phyloP scores from a whole-genome alignment of 1,140 invertebrate species.

The Cotesia glomerata region DNA sequence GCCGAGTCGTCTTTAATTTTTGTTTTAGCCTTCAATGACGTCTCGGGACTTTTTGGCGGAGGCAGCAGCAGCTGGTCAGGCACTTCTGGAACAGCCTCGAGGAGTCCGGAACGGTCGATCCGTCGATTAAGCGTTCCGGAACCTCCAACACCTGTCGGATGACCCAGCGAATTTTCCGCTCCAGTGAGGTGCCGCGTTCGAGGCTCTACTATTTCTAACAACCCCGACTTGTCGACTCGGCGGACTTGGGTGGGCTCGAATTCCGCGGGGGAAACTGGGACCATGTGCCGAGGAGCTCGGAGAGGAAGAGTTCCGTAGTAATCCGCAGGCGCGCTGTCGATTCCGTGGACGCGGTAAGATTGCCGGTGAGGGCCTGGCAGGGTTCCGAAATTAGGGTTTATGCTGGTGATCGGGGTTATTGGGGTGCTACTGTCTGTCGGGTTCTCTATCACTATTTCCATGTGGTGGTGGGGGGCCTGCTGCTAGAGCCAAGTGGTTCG shows the following conservation, averaged over 20 bases:
- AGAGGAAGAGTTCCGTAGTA: constrained; percentile 36
- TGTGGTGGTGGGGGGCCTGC: constrained; percentile 55
- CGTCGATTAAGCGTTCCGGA: constrained; percentile 37
- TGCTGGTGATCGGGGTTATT: constrained; percentile 20
- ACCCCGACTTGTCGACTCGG: constrained; percentile 53
- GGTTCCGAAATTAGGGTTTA: constrained; percentile 25
- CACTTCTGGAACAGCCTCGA: constrained; percentile 54
- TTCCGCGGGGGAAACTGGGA: constrained; percentile 10
- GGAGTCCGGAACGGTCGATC: constrained; percentile 44
- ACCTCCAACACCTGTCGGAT: constrained; percentile 16
- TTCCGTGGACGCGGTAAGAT: constrained; percentile 13
- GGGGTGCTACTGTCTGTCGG: constrained; percentile 33
- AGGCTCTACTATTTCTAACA: constrained; percentile 50
- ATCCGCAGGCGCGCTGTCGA: constrained; percentile 5
- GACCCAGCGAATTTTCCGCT: constrained; percentile 24
- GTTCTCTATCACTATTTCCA: constrained; percentile 61
- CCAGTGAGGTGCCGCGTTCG: constrained; percentile 32
- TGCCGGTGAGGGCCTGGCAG: constrained; percentile 17
- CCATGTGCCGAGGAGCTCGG: not conserved
- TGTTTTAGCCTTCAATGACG: not conserved
- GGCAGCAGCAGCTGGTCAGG: constrained; percentile 45
- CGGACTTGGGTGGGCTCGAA: constrained; percentile 40
- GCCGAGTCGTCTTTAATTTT: constrained; percentile 13
- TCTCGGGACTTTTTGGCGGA: constrained; percentile 25
- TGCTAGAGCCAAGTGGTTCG: constrained; percentile 62